Conservation (phyloP, 2,113 vertebrate genomes). For the Colinus virginianus region DNA sequence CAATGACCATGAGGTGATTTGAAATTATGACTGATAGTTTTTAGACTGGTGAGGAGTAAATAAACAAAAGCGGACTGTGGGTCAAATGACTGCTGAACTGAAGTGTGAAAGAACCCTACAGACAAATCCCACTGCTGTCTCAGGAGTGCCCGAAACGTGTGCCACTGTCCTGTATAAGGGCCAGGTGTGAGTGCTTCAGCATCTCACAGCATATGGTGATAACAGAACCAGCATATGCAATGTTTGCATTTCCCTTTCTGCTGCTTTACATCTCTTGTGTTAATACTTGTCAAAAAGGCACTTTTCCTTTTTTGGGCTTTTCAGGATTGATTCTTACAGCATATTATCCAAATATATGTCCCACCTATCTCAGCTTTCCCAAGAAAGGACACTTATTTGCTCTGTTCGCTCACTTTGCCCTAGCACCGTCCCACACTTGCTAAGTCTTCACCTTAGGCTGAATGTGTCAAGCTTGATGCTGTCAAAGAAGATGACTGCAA, state of each 20-base stretch:
- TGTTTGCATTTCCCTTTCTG: not conserved
- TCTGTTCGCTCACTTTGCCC: not conserved
- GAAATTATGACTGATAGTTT: not conserved
- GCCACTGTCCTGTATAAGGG: not conserved
- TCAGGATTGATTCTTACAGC: not conserved
- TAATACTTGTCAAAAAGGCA: not conserved
- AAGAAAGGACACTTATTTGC: not conserved
- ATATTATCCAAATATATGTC: not conserved
- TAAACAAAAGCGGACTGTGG: not conserved
- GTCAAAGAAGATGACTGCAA: not conserved
- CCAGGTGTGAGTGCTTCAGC: not conserved
- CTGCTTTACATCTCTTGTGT: not conserved
- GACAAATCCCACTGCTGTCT: not conserved
- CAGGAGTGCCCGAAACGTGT: rapidly evolving
- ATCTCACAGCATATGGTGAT: not conserved
- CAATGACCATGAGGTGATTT: not conserved
- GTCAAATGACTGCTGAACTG: not conserved
- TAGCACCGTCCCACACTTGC: not conserved
- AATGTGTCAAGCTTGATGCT: not conserved
- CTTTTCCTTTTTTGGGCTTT: not conserved
- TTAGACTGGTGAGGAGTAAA: not conserved
- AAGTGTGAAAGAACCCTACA: not conserved
- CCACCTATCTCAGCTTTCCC: not conserved
- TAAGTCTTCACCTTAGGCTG: not conserved
- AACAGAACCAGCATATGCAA: too few species aligned